phyloP scores from a whole-genome alignment of 1,140 invertebrate genomes.

The Danaus melanippus region DNA sequence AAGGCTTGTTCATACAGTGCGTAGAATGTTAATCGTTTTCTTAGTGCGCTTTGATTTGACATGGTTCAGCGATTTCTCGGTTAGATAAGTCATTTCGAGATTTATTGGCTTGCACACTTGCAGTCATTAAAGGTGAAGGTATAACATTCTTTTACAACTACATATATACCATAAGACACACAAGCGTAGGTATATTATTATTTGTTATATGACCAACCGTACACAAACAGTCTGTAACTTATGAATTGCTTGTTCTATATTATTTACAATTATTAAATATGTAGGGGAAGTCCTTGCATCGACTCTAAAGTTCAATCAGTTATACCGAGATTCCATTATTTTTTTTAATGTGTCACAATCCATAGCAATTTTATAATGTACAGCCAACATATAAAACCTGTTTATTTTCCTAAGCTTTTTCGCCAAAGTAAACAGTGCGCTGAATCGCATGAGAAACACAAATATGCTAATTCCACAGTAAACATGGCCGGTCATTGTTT shows the following conservation, averaged over 20 bases:
- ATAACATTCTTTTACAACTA: no score
- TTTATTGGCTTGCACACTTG: background rate
- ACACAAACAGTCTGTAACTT: no score
- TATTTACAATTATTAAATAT: no score
- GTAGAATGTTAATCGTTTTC: constrained; percentile 23
- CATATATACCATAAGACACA: no score
- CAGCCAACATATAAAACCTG: constrained; percentile 17
- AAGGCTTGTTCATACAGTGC: constrained; percentile 16
- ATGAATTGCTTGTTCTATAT: no score
- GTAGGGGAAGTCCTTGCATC: no score
- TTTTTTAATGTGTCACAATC: constrained; percentile 10
- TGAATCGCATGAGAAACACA: constrained; percentile 42
- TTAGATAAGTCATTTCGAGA: background rate
- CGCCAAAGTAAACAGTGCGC: constrained; percentile 20
- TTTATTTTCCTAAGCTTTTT: constrained; percentile 24
- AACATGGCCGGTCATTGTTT: constrained; percentile 45
- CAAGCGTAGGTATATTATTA: no score
- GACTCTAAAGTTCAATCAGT: no score
- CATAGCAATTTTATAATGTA: constrained; percentile 9
- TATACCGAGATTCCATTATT: no score
- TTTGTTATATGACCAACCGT: no score
- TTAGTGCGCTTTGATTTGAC: constrained; percentile 17
- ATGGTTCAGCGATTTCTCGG: constrained; percentile 16
- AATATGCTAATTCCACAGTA: constrained; percentile 43
- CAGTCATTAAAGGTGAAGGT: background rate